Base-by-base conservation (phyloP, 1,140 invertebrate species). In the Cepaea nemoralis region DNA sequence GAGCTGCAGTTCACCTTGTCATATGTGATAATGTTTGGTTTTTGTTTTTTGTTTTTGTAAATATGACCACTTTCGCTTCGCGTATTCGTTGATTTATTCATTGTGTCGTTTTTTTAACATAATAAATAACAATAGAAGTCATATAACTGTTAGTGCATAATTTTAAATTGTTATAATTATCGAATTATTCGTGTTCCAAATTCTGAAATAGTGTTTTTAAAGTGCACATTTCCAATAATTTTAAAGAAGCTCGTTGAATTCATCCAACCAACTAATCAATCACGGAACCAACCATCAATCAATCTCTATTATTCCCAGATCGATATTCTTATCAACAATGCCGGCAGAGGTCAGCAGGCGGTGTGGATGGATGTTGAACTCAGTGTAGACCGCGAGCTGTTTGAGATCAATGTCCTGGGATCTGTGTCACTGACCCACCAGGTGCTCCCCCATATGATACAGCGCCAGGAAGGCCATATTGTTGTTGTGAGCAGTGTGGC, bases 371-470 rank as follows among this genome's bases (percentile, higher is more conserved):
- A 95, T 1, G 96, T 96, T 82, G 93, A 95, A 1, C 69, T 96
- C 0, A 87, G 92, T 73, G 95, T 97, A 0, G 96, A 98, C 88
- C 93, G 93, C 77, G 93, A 95, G 79, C 91, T 97, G 83, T 96
- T 97, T 87, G 94, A 97, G 33, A 87, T 97, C 50, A 96, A 97
- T 90, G 96, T 97, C 0, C 95, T 97, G 83, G 93, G 94, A 0
- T 90, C 94, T 8, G 85, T 98, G 0, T 94, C 94, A 82, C 92
- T 98, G 31, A 89, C 91, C 37, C 90, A 89, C 39, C 82, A 81
- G 27, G 89, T 92, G 0, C 74, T 92, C 22, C 90, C 90, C 12
- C 82, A 90, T 59, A 92, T 92, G 92, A 83, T 89, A 24, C 85
- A 88, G 22, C 86, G 86, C 31, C 86, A 86, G 35, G 67, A 80